Conservation (phyloP, 2,113 vertebrate genomes). For the Acanthochromis polyacanthus region DNA sequence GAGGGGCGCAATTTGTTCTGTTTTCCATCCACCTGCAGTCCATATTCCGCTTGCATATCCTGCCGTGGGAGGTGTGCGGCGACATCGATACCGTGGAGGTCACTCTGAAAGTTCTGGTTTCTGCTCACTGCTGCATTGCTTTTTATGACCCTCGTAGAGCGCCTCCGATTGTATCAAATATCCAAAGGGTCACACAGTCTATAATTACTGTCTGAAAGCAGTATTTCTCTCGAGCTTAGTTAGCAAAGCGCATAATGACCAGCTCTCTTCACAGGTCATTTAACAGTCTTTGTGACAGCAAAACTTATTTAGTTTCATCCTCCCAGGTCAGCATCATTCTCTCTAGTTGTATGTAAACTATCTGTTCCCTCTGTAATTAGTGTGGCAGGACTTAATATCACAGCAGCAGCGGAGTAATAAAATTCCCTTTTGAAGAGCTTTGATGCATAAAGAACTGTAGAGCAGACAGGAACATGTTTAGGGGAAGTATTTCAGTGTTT, state of each 20-base stretch:
- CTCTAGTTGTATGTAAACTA: not conserved
- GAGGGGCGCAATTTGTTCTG: not conserved
- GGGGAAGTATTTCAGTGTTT: slow-evolving; percentile 25
- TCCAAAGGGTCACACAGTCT: slow-evolving; percentile 57
- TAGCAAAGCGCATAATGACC: slow-evolving; percentile 31
- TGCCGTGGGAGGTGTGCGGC: slow-evolving; percentile 24
- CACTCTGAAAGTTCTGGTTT: slow-evolving; percentile 58
- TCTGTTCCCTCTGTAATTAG: slow-evolving; percentile 6
- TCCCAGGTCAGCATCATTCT: not conserved
- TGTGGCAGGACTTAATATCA: slow-evolving; percentile 17
- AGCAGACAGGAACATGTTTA: slow-evolving; percentile 24
- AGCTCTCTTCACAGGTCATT: slow-evolving; percentile 26
- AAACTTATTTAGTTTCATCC: slow-evolving; percentile 4
- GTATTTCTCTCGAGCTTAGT: slow-evolving; percentile 39
- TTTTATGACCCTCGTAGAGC: slow-evolving; percentile 52
- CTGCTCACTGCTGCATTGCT: slow-evolving; percentile 33
- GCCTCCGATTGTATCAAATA: slow-evolving; percentile 65
- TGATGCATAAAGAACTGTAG: slow-evolving; percentile 19
- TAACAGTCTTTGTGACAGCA: slow-evolving; percentile 31
- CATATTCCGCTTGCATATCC: slow-evolving; percentile 18
- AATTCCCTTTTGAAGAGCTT: slow-evolving; percentile 2
- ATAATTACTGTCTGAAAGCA: slow-evolving; percentile 49
- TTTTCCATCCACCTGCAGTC: slow-evolving; percentile 26
- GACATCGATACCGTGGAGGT: slow-evolving; percentile 56
- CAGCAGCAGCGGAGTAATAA: not conserved